phyloP scores from a whole-genome alignment of 2,797 vertebrate genomes.

The Buceros bicornis region DNA sequence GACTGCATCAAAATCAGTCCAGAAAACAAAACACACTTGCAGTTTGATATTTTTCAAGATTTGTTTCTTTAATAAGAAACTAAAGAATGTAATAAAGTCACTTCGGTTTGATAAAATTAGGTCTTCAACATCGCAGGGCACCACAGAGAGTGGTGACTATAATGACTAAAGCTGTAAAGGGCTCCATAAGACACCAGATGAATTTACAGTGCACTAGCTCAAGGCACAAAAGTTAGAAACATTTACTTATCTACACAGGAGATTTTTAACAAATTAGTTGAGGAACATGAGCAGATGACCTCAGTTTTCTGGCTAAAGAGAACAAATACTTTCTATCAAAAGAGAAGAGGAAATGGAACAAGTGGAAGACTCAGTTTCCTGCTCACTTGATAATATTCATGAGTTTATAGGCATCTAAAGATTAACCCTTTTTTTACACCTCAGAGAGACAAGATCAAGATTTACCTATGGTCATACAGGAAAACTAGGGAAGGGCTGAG shows the following conservation, averaged over 20 bases:
- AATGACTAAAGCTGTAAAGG: neutral
- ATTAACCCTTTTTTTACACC: neutral
- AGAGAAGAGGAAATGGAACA: neutral
- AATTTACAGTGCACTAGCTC: neutral
- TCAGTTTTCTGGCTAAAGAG: neutral
- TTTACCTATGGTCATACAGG: neutral
- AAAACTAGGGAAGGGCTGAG: neutral
- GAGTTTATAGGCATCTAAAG: neutral
- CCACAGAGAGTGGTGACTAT: neutral
- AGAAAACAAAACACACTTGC: neutral
- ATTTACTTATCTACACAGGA: neutral
- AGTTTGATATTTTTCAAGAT: neutral
- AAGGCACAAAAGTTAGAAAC: neutral
- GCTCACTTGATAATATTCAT: neutral
- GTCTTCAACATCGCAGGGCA: neutral
- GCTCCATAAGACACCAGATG: neutral
- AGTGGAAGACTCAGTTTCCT: neutral
- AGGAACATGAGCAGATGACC: neutral
- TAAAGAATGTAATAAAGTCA: neutral
- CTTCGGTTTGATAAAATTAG: neutral
- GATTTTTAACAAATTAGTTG: neutral
- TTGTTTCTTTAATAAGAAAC: neutral
- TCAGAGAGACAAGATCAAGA: neutral
- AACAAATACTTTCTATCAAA: neutral
- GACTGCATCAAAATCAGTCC: neutral